Percentiles rank a stretch among this genome's conserved stretches.
Evolutionary conservation across 1,140 invertebrate species (phyloP).

Genomic region (Drosophila obscura): DNA sequence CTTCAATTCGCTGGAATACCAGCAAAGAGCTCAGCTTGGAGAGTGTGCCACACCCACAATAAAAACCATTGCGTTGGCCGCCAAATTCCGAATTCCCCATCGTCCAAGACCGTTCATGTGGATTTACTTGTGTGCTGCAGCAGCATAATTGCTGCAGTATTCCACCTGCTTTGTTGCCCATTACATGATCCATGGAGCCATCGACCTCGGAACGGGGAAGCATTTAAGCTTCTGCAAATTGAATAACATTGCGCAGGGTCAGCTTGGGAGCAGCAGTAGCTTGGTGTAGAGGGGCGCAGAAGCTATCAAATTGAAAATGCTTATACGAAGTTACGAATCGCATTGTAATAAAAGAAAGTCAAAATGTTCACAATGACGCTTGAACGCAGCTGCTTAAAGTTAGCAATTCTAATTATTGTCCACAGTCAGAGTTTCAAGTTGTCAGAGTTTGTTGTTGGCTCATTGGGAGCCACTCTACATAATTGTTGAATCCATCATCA

Average conservation of each 20-base stretch:
- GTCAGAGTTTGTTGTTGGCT: conserved; percentile 2
- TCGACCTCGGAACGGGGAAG: conserved; percentile 1
- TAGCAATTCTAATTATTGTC: conserved; percentile 31
- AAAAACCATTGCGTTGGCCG: conserved; percentile 18
- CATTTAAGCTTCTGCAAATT: conserved; percentile 64
- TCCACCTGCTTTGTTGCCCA: conserved; percentile 55
- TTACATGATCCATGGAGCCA: conserved; percentile 14
- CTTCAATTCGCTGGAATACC: conserved; percentile 44
- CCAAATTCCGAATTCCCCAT: conserved; percentile 18
- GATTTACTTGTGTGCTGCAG: background rate
- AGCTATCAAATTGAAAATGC: background rate
- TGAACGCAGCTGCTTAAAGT: conserved; percentile 4
- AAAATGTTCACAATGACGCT: background rate
- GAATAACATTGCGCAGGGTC: conserved; percentile 41
- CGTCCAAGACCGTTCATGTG: conserved; percentile 15
- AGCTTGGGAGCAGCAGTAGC: conserved; percentile 4
- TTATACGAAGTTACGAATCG: too few species aligned
- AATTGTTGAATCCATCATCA: conserved; percentile 49
- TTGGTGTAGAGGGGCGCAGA: too few species aligned
- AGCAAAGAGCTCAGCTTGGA: conserved; percentile 3
- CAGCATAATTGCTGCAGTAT: conserved; percentile 60
- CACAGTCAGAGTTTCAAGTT: conserved; percentile 21
- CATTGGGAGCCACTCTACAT: conserved; percentile 44
- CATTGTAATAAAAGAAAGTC: background rate
- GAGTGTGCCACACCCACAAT: too few species aligned